These are phyloP conservation scores for Drosophila serrata DNA, from an alignment of 1,140 invertebrate species.

Conservation along the genomic window DNA sequence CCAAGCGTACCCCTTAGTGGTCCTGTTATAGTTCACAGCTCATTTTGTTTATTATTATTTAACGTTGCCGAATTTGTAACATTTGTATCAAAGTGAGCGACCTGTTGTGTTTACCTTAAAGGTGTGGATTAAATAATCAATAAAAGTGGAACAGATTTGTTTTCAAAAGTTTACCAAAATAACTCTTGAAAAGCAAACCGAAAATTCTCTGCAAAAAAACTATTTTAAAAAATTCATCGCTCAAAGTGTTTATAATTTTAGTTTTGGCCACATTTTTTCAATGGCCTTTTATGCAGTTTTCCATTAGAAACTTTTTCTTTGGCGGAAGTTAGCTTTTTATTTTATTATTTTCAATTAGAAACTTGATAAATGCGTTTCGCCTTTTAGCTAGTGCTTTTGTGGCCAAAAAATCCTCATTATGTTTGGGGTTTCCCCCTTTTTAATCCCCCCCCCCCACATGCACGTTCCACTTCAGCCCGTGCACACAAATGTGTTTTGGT, in stretches of 20 bases:
- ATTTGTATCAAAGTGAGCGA: neutral
- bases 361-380: conserved; percentile 62
- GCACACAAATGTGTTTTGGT: conserved; percentile 41
- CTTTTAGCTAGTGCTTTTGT: conserved; percentile 44
- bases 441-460: conserved; percentile 40
- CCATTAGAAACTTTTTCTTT: conserved; percentile 25
- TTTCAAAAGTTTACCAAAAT: neutral
- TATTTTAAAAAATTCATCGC: neutral
- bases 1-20: conserved; percentile 14
- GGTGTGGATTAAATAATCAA: neutral
- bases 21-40: conserved; percentile 31
- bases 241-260: conserved; percentile 8
- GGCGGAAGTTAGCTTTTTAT: conserved; percentile 4
- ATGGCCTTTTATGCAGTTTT: conserved; percentile 7
- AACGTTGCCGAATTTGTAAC: neutral
- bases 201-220: neutral
- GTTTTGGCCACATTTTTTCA: conserved; percentile 10
- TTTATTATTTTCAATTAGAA: conserved; percentile 57
- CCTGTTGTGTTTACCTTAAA: conserved; percentile 1
- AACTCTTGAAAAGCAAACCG: neutral
- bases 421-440: conserved; percentile 29
- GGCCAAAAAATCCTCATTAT: conserved; percentile 52
- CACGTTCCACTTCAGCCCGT: conserved; percentile 12
- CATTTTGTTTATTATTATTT: conserved; percentile 34
- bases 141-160: neutral